phyloP scores from a whole-genome alignment of 2,797 vertebrate species.

The Taenioides sp. region DNA sequence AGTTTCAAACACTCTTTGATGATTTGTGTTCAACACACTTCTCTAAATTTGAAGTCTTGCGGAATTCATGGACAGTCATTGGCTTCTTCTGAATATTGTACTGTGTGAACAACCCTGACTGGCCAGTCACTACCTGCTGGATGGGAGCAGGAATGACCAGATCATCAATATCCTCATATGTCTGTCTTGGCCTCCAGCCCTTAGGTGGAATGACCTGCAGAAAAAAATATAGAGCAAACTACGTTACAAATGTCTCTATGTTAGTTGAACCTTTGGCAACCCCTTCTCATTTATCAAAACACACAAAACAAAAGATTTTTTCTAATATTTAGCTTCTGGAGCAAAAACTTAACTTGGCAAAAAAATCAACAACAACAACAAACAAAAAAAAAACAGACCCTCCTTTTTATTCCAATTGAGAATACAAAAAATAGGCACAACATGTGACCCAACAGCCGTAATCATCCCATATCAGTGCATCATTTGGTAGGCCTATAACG shows the following conservation, averaged over 20 bases:
- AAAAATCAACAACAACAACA: too few species aligned
- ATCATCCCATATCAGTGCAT: too few species aligned
- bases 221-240: background rate
- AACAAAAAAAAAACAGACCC: too few species aligned
- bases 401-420: too few species aligned
- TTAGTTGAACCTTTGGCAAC: background rate
- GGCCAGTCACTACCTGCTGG: slow-evolving; percentile 97
- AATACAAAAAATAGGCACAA: too few species aligned
- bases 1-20: background rate
- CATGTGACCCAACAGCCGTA: too few species aligned
- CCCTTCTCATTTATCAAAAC: background rate
- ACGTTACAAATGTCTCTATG: background rate
- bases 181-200: slow-evolving; percentile 89
- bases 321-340: too few species aligned
- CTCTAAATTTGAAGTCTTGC: slow-evolving; percentile 90
- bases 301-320: background rate
- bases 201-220: slow-evolving; percentile 91
- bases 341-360: too few species aligned
- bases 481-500: too few species aligned
- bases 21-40: slow-evolving; percentile 76
- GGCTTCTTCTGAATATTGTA: slow-evolving; percentile 99
- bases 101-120: slow-evolving; percentile 96
- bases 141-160: slow-evolving; percentile 94
- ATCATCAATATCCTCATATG: slow-evolving; percentile 93
- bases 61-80: slow-evolving; percentile 93